These are phyloP conservation scores for Heliocidaris erythrogramma DNA, from an alignment of 35 echinoderm and acorn worm species.

Conservation along the genomic window DNA sequence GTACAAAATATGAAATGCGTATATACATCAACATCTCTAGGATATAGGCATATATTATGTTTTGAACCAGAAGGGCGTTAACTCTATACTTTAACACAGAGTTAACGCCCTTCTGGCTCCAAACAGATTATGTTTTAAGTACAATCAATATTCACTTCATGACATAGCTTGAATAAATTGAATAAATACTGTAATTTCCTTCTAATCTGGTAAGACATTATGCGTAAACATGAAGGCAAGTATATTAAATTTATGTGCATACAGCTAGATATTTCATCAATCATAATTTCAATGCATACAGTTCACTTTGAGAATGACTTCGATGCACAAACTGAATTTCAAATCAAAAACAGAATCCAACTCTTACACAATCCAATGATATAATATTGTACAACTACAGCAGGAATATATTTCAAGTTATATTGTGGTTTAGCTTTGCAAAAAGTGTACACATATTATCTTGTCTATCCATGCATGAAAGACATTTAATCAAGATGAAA, in stretches of 20 bases:
- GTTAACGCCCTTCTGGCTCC: no score
- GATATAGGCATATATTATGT: background rate
- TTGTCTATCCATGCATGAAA: no score
- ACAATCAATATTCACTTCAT: background rate
- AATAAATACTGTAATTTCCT: background rate
- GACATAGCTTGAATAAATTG: background rate
- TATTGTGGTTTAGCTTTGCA: no score
- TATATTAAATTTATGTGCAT: background rate
- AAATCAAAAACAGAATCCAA: no score
- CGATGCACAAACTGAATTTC: no score
- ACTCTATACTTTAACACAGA: no score
- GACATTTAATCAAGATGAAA: no score
- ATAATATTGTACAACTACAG: no score
- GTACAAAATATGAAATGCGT: background rate
- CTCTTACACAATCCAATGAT: no score
- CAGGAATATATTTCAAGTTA: no score
- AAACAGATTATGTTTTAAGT: background rate
- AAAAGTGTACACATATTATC: no score
- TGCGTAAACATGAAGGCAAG: background rate
- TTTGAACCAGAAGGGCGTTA: background rate
- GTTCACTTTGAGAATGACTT: no score
- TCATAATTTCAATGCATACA: background rate
- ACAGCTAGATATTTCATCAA: background rate
- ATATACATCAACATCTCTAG: background rate
- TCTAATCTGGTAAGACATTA: background rate